A percentile compares a stretch with the other conserved stretches of the same genome.
phyloP scores from a whole-genome alignment of 2,113 vertebrate genomes.

The Phycodurus eques region DNA sequence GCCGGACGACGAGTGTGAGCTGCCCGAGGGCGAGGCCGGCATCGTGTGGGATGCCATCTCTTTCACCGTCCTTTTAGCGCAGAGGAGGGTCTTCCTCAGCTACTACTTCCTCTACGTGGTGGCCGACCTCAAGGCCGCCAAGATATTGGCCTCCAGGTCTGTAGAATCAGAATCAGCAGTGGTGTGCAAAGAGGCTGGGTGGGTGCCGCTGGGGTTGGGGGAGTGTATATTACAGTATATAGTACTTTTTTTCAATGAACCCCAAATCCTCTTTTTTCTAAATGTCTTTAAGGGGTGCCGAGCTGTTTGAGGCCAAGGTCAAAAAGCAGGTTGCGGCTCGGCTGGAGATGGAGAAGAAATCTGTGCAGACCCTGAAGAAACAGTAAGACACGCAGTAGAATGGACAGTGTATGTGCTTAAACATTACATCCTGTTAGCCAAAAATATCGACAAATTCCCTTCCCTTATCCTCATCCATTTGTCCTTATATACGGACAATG shows the following conservation, averaged over 20 bases:
- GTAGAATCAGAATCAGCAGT: not conserved
- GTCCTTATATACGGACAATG: not conserved
- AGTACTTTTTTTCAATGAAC: too few species aligned
- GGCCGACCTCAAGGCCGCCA: slow-evolving; percentile 73
- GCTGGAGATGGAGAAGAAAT: slow-evolving; percentile 72
- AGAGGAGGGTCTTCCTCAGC: slow-evolving; percentile 75
- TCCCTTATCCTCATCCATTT: not conserved
- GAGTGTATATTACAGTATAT: too few species aligned
- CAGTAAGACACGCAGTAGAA: slow-evolving; percentile 55
- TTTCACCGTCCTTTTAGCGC: slow-evolving; percentile 74
- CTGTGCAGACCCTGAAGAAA: slow-evolving; percentile 67
- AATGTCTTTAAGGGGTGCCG: slow-evolving; percentile 65
- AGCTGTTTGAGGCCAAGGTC: slow-evolving; percentile 73
- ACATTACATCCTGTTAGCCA: not conserved
- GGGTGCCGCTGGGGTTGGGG: too few species aligned
- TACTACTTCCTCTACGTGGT: slow-evolving; percentile 77
- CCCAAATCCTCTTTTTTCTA: not conserved
- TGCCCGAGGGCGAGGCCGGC: slow-evolving; percentile 74
- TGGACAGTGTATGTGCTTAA: not conserved
- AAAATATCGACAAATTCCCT: not conserved
- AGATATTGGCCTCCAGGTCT: slow-evolving; percentile 75
- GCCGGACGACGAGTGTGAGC: slow-evolving; percentile 67
- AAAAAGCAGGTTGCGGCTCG: slow-evolving; percentile 67
- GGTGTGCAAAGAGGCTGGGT: too few species aligned
- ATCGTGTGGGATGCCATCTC: slow-evolving; percentile 77